phyloP scores from a whole-genome alignment of 2,888 invertebrate species.

The Erebia palarica region DNA sequence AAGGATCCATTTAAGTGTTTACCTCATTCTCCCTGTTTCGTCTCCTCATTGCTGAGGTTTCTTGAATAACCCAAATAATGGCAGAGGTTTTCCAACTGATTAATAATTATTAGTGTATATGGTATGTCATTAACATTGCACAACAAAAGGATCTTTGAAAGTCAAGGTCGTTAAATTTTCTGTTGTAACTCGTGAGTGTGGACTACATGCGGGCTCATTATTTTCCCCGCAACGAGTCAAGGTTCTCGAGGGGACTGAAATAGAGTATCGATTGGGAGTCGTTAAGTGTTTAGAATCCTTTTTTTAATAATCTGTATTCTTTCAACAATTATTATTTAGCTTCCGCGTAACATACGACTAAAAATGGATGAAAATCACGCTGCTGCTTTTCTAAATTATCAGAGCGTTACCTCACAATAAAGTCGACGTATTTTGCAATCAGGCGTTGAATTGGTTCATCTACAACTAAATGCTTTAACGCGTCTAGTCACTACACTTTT shows the following conservation, averaged over 20 bases:
- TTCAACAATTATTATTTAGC: background rate
- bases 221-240: slow-evolving; percentile 22
- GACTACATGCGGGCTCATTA: slow-evolving; percentile 26
- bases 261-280: slow-evolving; percentile 11
- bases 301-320: background rate
- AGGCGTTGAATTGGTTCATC: slow-evolving; percentile 11
- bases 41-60: too few relatives aligned
- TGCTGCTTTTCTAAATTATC: slow-evolving; percentile 27
- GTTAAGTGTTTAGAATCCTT: background rate
- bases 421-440: slow-evolving; percentile 19
- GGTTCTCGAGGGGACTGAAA: slow-evolving; percentile 21
- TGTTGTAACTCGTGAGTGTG: slow-evolving; percentile 6
- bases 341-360: background rate
- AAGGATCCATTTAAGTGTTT: background rate
- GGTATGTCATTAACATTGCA: background rate
- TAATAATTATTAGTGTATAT: background rate
- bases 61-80: too few relatives aligned
- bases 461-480: background rate
- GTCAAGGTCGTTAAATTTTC: slow-evolving; percentile 30
- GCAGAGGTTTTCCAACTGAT: too few relatives aligned
- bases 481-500: too few relatives aligned
- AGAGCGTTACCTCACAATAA: slow-evolving; percentile 27
- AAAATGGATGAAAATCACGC: background rate
- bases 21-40: too few relatives aligned
- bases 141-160: slow-evolving; percentile 26